Conservation (phyloP, 2,797 vertebrate species). For the Perdix hodgsoniae region DNA sequence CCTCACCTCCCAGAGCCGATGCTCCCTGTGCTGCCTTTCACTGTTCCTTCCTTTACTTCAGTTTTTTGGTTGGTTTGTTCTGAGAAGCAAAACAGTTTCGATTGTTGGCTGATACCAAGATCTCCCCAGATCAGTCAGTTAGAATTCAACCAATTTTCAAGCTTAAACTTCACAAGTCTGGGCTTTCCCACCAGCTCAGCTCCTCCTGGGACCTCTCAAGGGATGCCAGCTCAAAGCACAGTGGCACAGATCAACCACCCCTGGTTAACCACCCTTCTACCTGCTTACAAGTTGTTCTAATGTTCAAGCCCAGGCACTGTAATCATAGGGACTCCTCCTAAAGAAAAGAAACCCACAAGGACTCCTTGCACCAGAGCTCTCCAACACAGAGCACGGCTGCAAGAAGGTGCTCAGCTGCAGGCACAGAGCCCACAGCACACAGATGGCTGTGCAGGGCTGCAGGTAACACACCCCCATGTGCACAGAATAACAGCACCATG, state of each 20-base stretch:
- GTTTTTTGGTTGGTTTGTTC: neutral
- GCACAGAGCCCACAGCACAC: fast-evolving
- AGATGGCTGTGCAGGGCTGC: neutral
- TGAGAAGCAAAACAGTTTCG: neutral
- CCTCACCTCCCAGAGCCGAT: fast-evolving
- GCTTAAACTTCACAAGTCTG: neutral
- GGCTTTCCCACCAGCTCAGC: neutral
- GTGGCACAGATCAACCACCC: neutral
- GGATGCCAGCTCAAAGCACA: neutral
- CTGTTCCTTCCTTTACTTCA: neutral
- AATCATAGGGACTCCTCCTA: neutral
- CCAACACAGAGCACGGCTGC: neutral
- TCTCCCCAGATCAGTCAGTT: neutral
- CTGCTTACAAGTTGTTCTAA: neutral
- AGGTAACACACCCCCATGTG: fast-evolving
- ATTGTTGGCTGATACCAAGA: neutral
- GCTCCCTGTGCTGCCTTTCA: fast-evolving
- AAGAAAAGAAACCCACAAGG: too few relatives aligned
- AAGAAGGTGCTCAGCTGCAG: neutral
- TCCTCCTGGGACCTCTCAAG: neutral
- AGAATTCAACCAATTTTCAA: neutral
- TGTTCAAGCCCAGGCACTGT: neutral
- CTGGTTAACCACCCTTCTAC: neutral
- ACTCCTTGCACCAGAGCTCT: neutral
- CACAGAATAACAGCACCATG: fast-evolving